These are phyloP conservation scores for Phalanger gymnotis DNA, from an alignment of 2,797 vertebrate species.

Conservation along the genomic window DNA sequence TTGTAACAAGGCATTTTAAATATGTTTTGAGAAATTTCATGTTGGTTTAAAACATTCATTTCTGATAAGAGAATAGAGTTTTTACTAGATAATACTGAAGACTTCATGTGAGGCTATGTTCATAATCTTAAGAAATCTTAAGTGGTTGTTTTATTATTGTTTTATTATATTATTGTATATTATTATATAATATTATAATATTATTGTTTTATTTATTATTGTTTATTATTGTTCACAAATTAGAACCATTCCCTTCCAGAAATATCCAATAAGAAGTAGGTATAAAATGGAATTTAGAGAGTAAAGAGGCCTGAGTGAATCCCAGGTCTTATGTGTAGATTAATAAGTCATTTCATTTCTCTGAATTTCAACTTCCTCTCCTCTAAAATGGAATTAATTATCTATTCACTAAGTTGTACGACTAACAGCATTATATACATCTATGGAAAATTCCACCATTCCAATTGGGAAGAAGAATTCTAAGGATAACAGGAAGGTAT, in stretches of 20 bases:
- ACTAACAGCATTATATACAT: background rate
- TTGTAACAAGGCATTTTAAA: background rate
- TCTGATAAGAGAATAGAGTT: background rate
- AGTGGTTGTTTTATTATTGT: background rate
- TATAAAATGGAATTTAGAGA: constrained; percentile 26
- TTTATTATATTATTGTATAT: no score
- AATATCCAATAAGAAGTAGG: background rate
- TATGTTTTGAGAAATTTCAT: background rate
- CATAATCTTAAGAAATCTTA: background rate
- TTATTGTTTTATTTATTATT: no score
- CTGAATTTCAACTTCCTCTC: constrained; percentile 6
- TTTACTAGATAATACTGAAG: background rate
- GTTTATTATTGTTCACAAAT: background rate
- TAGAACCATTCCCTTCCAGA: background rate
- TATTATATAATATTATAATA: no score
- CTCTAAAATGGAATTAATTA: background rate
- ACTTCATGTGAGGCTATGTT: background rate
- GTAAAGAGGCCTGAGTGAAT: background rate
- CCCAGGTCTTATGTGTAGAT: no score
- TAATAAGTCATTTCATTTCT: background rate
- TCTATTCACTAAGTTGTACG: background rate
- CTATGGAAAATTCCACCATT: background rate
- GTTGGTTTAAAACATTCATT: background rate
- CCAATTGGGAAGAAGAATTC: background rate
- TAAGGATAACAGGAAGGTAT: background rate